These are phyloP conservation scores for Solenopsis fugax DNA, from an alignment of 1,140 invertebrate species.

Conservation along the genomic window DNA sequence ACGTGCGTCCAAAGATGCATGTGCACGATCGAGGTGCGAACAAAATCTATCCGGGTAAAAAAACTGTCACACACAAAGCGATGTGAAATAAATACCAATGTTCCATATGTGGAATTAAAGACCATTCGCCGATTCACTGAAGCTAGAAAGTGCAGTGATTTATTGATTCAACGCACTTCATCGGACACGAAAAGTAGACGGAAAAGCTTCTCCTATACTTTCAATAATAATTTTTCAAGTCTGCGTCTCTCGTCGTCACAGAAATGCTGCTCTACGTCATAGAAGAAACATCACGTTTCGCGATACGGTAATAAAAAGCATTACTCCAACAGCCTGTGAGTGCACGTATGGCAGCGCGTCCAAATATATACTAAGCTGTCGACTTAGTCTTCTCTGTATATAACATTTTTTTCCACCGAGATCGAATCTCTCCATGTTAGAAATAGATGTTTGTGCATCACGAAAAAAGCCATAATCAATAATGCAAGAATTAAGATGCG, in stretches of 20 bases:
- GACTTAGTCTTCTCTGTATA: background rate
- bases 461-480: constrained; percentile 25
- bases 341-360: background rate
- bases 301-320: background rate
- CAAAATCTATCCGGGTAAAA: background rate
- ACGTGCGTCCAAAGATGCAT: background rate
- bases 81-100: constrained; percentile 20
- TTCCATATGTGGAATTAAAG: constrained; percentile 28
- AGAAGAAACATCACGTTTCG: constrained; percentile 8
- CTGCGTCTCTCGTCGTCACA: background rate
- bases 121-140: background rate
- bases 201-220: constrained; percentile 20
- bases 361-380: constrained; percentile 14
- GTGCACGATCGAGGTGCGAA: background rate
- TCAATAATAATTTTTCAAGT: constrained; percentile 41
- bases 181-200: background rate
- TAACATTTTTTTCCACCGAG: constrained; percentile 24
- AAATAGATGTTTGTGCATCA: background rate
- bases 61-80: background rate
- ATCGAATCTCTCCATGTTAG: constrained; percentile 16
- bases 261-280: background rate
- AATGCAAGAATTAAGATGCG: background rate
- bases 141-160: constrained; percentile 29
- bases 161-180: constrained; percentile 3
- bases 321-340: background rate